phyloP scores from a whole-genome alignment of 2,797 vertebrate genomes.

The Fistularia tabacaria region DNA sequence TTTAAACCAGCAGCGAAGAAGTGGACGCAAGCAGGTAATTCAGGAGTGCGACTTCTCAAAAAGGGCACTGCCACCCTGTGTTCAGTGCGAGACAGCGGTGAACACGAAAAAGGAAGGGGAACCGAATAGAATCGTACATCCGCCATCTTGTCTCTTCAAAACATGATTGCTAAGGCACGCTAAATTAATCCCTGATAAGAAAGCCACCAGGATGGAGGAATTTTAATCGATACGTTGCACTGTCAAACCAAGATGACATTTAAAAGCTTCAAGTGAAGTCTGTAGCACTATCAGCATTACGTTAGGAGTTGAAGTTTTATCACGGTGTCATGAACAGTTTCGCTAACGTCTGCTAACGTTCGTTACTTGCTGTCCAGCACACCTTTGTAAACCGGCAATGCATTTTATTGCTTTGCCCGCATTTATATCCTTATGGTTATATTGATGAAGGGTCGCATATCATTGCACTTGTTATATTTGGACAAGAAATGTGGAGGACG shows the following conservation, averaged over 20 bases:
- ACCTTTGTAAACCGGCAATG: no score
- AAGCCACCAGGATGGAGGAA: conserved; percentile 72
- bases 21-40: conserved; percentile 32
- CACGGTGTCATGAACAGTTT: neutral
- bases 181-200: conserved; percentile 82
- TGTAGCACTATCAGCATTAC: neutral
- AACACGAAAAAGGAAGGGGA: conserved; percentile 35
- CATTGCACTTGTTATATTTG: no score
- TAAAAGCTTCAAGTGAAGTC: neutral
- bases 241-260: conserved; percentile 53
- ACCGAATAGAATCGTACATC: conserved; percentile 14
- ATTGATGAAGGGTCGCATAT: no score
- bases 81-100: conserved; percentile 13
- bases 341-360: neutral
- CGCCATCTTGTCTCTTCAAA: conserved; percentile 70
- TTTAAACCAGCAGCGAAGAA: conserved; percentile 4
- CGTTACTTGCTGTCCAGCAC: neutral
- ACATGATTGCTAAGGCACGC: conserved; percentile 65
- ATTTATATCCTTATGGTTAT: no score
- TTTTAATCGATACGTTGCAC: conserved; percentile 76
- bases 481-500: no score
- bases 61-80: conserved; percentile 19
- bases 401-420: neutral
- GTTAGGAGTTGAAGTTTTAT: neutral
- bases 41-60: conserved; percentile 1